Conservation (phyloP, 1,140 invertebrate genomes). For the Panagrolaimus sp. region DNA sequence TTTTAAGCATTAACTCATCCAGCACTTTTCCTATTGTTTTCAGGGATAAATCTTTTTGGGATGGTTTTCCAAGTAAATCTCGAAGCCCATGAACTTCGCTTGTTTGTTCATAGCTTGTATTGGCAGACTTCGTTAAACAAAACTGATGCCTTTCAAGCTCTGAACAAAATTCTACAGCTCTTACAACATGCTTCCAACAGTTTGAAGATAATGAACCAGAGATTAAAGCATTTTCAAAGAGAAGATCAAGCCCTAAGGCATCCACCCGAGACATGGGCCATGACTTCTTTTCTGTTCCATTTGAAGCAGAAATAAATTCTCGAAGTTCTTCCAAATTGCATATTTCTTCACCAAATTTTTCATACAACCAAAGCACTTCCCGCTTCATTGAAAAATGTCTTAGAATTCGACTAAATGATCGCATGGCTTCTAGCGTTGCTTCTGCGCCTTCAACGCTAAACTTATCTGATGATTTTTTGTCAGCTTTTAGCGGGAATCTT, state of each 20-base stretch:
- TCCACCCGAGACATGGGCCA: background rate
- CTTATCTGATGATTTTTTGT: background rate
- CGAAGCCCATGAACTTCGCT: background rate
- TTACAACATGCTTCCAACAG: background rate
- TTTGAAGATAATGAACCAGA: background rate
- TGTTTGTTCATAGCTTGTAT: background rate
- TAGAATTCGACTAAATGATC: background rate
- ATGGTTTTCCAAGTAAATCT: background rate
- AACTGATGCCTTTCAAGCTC: slow-evolving; percentile 5
- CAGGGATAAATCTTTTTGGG: background rate
- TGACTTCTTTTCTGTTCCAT: background rate
- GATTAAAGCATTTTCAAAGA: background rate
- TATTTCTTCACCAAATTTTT: slow-evolving; percentile 12
- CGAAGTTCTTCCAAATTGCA: slow-evolving; percentile 8
- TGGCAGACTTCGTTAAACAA: background rate
- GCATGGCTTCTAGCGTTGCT: background rate
- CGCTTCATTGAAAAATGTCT: background rate
- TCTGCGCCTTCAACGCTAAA: background rate
- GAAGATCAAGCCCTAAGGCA: background rate
- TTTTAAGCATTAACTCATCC: slow-evolving; percentile 7
- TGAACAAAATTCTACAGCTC: background rate
- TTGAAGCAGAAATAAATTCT: background rate
- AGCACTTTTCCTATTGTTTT: background rate
- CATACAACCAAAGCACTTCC: background rate
- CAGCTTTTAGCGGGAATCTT: background rate